A percentile compares a stretch with the other conserved stretches of the same genome.
These are phyloP conservation scores for Pandemis cinnamomeana DNA, from an alignment of 2,888 invertebrate genomes.

Conservation along the genomic window DNA sequence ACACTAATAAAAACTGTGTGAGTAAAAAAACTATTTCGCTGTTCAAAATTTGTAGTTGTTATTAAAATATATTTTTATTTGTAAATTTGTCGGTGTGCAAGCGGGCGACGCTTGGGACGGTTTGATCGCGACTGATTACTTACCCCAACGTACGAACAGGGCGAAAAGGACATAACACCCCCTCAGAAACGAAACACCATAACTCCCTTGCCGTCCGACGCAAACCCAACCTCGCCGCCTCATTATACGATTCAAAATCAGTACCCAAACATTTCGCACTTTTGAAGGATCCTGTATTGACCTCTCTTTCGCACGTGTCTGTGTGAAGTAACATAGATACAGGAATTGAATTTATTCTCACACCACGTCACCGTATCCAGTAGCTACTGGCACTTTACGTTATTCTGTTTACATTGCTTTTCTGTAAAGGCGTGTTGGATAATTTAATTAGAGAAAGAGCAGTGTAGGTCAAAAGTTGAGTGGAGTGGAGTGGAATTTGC, in stretches of 20 bases:
- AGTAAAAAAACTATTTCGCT: conserved; percentile 46
- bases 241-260: conserved; percentile 44
- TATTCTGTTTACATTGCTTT: conserved; percentile 48
- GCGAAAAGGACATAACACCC: conserved; percentile 76
- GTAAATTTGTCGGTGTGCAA: conserved; percentile 51
- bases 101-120: conserved; percentile 77
- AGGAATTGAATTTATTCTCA: conserved; percentile 78
- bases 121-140: conserved; percentile 79
- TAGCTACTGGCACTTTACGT: conserved; percentile 55
- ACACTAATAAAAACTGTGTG: conserved; percentile 24
- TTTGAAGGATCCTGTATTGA: conserved; percentile 72
- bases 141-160: conserved; percentile 71
- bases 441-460: conserved; percentile 9
- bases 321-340: conserved; percentile 78
- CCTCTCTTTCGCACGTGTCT: conserved; percentile 74
- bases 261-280: conserved; percentile 50
- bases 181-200: conserved; percentile 53
- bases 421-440: neutral
- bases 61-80: conserved; percentile 47
- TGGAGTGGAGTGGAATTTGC: conserved; percentile 10
- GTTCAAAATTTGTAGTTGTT: conserved; percentile 50
- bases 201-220: conserved; percentile 47
- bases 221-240: conserved; percentile 47
- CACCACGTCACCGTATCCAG: conserved; percentile 55
- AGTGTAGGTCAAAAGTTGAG: conserved; percentile 14